Evolutionary conservation across 2,888 invertebrate species (phyloP).

Genomic region (Gibbula magus): DNA sequence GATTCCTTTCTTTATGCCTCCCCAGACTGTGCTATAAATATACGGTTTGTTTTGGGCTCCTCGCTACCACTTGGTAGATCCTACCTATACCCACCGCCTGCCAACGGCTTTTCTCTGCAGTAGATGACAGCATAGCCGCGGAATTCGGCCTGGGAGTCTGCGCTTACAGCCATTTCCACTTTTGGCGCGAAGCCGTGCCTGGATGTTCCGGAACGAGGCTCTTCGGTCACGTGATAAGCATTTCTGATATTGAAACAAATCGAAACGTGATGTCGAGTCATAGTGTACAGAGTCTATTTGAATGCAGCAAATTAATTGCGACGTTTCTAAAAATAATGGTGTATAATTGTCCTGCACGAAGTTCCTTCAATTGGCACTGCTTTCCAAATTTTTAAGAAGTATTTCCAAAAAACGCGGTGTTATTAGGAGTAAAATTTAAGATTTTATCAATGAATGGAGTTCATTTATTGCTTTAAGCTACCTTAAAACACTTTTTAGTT

Average conservation of each 20-base stretch:
- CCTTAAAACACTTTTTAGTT: too few species aligned
- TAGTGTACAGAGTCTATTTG: too few species aligned
- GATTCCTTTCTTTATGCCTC: background rate
- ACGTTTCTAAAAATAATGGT: too few species aligned
- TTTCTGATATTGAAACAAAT: conserved; percentile 13
- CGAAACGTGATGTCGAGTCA: background rate
- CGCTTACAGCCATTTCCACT: conserved; percentile 15
- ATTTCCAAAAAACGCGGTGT: too few species aligned
- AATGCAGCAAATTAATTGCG: too few species aligned
- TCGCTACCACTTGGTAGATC: background rate
- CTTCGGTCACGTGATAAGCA: conserved; percentile 1
- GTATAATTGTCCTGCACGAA: too few species aligned
- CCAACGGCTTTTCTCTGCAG: background rate
- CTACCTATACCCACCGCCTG: background rate
- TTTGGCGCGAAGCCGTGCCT: conserved; percentile 18
- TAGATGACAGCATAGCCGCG: background rate
- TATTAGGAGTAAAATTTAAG: too few species aligned
- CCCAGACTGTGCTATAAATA: background rate
- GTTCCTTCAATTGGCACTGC: too few species aligned
- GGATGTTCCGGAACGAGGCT: background rate
- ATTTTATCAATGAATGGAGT: too few species aligned
- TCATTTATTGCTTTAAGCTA: too few species aligned
- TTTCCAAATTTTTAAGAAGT: too few species aligned
- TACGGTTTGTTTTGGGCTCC: background rate
- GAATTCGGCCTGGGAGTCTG: conserved; percentile 16